Conservation (phyloP, 1,140 invertebrate genomes). For the Trachymyrmex cornetzi region DNA sequence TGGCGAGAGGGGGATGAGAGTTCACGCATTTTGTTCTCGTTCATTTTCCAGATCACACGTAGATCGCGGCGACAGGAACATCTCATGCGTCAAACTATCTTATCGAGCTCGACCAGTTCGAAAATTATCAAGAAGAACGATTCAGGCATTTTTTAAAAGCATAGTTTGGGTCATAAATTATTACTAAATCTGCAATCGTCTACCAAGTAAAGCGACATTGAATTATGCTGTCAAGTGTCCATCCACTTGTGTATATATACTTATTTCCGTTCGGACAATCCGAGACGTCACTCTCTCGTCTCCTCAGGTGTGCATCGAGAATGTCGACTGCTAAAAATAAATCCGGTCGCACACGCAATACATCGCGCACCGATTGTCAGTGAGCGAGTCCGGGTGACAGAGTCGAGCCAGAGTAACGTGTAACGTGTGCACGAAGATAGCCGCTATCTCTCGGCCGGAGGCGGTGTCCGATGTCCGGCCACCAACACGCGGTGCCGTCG, state of each 20-base stretch:
- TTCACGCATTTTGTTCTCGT: constrained; percentile 14
- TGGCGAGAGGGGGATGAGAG: constrained; percentile 46
- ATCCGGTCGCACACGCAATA: constrained; percentile 57
- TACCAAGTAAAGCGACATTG: background rate
- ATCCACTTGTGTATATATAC: background rate
- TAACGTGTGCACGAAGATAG: constrained; percentile 70
- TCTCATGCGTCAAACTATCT: constrained; percentile 8
- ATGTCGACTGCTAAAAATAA: constrained; percentile 75
- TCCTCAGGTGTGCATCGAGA: constrained; percentile 64
- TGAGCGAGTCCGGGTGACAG: constrained; percentile 29
- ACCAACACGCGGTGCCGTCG: constrained; percentile 67
- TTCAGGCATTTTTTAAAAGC: background rate
- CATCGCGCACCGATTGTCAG: constrained; percentile 54
- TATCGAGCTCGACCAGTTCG: constrained; percentile 2
- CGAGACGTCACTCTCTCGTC: constrained; percentile 45
- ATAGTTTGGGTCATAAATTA: background rate
- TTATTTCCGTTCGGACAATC: constrained; percentile 53
- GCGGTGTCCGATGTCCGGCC: constrained; percentile 74
- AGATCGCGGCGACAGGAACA: background rate
- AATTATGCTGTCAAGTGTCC: background rate
- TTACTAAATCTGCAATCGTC: too few species aligned
- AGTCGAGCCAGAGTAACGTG: constrained; percentile 39
- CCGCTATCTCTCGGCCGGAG: constrained; percentile 73
- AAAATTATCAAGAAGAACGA: background rate
- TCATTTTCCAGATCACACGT: constrained; percentile 8